Percentiles rank a stretch among this genome's conserved stretches.
Conservation (phyloP, 2,888 invertebrate species). For the Zygogramma bicolorata region DNA sequence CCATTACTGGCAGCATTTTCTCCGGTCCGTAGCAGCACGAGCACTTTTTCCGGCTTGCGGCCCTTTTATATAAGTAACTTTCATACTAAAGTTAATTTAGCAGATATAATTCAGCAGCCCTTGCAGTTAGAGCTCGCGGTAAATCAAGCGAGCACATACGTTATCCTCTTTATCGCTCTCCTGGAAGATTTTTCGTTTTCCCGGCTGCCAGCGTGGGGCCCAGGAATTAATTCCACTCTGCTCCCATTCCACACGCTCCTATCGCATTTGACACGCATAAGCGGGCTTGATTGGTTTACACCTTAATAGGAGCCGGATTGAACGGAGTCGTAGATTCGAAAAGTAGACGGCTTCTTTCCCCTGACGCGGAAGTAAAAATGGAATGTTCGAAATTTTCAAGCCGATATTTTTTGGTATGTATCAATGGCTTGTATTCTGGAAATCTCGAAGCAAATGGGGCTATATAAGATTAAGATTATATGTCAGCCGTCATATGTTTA, state of each 20-base stretch:
- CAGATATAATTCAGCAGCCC: neutral
- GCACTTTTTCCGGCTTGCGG: neutral
- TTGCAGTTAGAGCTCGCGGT: neutral
- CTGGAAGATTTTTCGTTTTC: constrained; percentile 4
- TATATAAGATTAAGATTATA: too few relatives aligned
- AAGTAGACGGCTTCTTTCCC: neutral
- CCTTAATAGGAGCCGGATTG: neutral
- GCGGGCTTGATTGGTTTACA: neutral
- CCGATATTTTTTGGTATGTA: too few relatives aligned
- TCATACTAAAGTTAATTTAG: neutral
- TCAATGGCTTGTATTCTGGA: too few relatives aligned
- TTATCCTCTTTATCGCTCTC: constrained; percentile 12
- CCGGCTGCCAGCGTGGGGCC: neutral
- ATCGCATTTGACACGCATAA: constrained; percentile 1
- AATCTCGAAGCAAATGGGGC: too few relatives aligned
- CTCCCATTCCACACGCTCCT: neutral
- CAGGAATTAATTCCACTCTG: neutral
- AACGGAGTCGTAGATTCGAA: neutral
- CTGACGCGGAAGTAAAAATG: neutral
- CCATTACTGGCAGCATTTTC: neutral
- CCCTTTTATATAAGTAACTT: neutral
- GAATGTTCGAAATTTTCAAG: too few relatives aligned
- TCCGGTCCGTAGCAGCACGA: neutral
- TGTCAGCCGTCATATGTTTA: too few relatives aligned
- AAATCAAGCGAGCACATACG: constrained; percentile 5